phyloP scores from a whole-genome alignment of 2,113 vertebrate species.

The Tachuris rubrigastra region DNA sequence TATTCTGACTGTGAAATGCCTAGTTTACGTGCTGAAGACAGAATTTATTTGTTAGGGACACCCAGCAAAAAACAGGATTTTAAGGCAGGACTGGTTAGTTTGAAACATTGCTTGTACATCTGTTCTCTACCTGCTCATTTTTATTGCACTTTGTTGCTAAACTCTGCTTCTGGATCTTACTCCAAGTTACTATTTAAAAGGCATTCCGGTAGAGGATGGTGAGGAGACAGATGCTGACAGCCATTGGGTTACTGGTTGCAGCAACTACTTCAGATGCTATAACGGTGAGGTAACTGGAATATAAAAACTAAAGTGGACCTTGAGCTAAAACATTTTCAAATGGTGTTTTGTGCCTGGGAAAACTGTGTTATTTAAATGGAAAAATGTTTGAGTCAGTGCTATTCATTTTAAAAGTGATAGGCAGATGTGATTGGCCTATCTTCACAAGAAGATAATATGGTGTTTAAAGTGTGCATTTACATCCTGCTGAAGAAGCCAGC shows the following conservation, averaged over 20 bases:
- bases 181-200: not conserved
- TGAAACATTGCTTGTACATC: fast-evolving
- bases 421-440: too few species aligned
- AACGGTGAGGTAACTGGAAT: not conserved
- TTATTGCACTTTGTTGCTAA: not conserved
- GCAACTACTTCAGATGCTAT: not conserved
- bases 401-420: not conserved
- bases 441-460: not conserved
- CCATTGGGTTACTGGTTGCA: not conserved
- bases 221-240: not conserved
- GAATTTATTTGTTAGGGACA: not conserved
- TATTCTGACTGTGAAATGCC: not conserved
- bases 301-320: not conserved
- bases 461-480: not conserved
- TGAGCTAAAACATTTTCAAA: not conserved
- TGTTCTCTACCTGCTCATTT: not conserved
- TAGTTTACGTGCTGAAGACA: not conserved
- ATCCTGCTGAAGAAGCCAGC: not conserved
- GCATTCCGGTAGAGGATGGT: not conserved
- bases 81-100: not conserved
- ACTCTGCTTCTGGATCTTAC: not conserved
- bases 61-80: not conserved
- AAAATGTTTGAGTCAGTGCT: not conserved
- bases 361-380: not conserved
- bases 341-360: not conserved